Conservation (phyloP, 2,888 invertebrate genomes). For the Theretra japonica region DNA sequence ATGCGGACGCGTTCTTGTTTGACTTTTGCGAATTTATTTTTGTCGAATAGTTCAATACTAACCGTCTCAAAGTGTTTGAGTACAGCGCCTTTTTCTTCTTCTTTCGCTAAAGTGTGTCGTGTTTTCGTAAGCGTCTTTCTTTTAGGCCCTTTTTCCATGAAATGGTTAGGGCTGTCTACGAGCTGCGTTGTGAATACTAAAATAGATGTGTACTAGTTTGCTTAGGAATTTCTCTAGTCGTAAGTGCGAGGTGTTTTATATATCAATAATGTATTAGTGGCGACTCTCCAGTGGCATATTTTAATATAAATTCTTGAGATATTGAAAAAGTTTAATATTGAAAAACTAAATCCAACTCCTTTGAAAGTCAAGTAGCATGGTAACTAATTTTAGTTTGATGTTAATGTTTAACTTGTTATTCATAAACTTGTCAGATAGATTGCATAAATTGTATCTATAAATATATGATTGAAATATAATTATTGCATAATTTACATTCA, state of each 20-base stretch:
- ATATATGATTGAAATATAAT: too few species aligned
- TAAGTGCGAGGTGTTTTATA: too few species aligned
- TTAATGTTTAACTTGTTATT: background rate
- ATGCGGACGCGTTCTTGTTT: background rate
- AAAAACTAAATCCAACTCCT: constrained; percentile 5
- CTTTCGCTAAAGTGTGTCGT: constrained; percentile 1
- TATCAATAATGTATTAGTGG: constrained; percentile 9
- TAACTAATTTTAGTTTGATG: constrained; percentile 1
- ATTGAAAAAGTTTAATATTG: constrained; percentile 19
- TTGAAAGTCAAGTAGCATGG: constrained; percentile 11
- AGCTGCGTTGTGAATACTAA: background rate
- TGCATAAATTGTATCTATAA: too few species aligned
- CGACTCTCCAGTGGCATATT: constrained; percentile 13
- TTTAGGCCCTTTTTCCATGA: constrained; percentile 14
- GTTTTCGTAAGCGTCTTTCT: constrained; percentile 6
- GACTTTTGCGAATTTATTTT: background rate
- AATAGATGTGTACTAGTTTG: background rate
- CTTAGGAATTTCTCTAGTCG: background rate
- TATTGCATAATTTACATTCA: too few species aligned
- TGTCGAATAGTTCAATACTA: background rate
- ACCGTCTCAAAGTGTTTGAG: background rate
- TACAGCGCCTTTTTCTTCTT: background rate
- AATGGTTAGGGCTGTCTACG: background rate
- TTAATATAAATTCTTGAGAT: constrained; percentile 12
- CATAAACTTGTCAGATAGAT: too few species aligned